Evolutionary conservation across 2,113 vertebrate species (phyloP).

Genomic region (Phalacrocorax aristotelis): DNA sequence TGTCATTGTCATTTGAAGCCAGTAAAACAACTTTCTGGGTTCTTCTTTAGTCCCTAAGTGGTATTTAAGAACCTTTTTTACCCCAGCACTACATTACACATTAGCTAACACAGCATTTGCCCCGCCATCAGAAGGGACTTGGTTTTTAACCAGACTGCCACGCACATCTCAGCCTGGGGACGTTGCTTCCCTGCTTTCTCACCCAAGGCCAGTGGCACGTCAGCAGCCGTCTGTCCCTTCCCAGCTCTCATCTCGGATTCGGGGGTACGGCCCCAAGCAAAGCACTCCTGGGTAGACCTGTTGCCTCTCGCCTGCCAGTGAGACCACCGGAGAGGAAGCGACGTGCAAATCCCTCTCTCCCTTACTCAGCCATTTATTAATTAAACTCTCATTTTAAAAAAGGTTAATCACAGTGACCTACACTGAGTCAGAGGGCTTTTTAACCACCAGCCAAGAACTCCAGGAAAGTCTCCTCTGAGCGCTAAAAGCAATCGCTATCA

Average conservation of each 20-base stretch:
- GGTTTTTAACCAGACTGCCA: neutral
- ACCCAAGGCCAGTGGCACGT: rapidly evolving
- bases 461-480: neutral
- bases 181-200: neutral
- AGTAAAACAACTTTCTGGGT: neutral
- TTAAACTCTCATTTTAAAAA: neutral
- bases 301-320: neutral
- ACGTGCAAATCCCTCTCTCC: neutral
- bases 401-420: neutral
- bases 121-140: rapidly evolving
- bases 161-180: rapidly evolving
- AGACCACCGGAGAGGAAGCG: rapidly evolving
- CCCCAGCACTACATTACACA: neutral
- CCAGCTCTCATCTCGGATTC: neutral
- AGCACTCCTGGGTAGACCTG: neutral
- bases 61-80: neutral
- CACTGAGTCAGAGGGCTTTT: neutral
- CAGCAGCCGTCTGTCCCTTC: neutral
- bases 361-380: neutral
- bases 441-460: neutral
- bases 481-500: neutral
- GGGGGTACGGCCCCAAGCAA: too few species aligned
- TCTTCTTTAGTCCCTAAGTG: neutral
- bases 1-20: neutral
- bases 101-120: neutral